These are phyloP conservation scores for Agapetus fuscipes DNA, from an alignment of 2,888 invertebrate genomes.

Conservation along the genomic window DNA sequence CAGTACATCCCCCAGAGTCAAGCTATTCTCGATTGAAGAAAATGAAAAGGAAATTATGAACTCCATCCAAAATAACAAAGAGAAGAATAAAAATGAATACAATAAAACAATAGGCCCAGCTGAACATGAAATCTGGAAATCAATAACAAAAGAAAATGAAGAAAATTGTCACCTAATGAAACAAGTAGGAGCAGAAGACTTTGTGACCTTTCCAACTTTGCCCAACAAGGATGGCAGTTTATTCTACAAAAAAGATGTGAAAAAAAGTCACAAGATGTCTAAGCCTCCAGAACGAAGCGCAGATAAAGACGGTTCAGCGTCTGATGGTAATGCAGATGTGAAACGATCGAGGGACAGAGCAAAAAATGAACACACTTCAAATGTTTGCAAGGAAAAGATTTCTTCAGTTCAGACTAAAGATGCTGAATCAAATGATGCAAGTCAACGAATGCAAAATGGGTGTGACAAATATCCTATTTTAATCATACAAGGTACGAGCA, in stretches of 20 bases:
- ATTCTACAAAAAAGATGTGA: no score
- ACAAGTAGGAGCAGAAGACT: not conserved
- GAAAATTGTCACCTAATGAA: slow-evolving; percentile 14
- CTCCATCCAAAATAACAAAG: slow-evolving; percentile 24
- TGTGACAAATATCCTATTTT: slow-evolving; percentile 24
- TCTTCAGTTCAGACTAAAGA: slow-evolving; percentile 45
- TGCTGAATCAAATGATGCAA: slow-evolving; percentile 35
- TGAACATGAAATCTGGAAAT: slow-evolving; percentile 39
- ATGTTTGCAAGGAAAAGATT: slow-evolving; percentile 28
- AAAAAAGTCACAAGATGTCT: slow-evolving; percentile 21
- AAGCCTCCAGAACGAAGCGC: slow-evolving; percentile 27
- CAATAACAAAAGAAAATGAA: slow-evolving; percentile 30
- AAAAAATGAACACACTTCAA: slow-evolving; percentile 28
- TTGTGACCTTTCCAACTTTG: no score
- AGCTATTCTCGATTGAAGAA: slow-evolving; percentile 21
- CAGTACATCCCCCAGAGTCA: slow-evolving; percentile 10
- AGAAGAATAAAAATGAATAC: slow-evolving; percentile 23
- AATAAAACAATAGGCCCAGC: slow-evolving; percentile 36
- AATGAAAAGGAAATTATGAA: slow-evolving; percentile 27
- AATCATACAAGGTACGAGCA: slow-evolving; percentile 3
- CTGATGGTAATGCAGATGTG: slow-evolving; percentile 42
- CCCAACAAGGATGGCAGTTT: no score
- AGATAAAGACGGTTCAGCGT: slow-evolving; percentile 40
- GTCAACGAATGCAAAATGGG: slow-evolving; percentile 23
- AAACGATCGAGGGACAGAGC: slow-evolving; percentile 31